These are phyloP conservation scores for Apocrypta bakeri DNA, from an alignment of 1,140 invertebrate genomes.

Conservation along the genomic window DNA sequence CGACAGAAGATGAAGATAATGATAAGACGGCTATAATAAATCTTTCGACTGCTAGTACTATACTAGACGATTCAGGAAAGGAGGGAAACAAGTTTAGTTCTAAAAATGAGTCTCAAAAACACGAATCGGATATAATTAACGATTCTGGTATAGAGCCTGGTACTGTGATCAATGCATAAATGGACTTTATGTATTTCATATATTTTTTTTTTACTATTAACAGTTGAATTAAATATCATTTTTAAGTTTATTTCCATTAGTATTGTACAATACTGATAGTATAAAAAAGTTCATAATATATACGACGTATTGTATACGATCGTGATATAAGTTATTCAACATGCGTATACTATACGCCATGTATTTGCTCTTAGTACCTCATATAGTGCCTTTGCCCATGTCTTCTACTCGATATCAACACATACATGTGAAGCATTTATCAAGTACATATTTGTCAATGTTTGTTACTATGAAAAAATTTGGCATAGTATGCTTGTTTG, in stretches of 20 bases:
- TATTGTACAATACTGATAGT: slow-evolving; percentile 44
- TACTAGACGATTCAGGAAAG: slow-evolving; percentile 42
- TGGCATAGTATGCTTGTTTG: too few relatives aligned
- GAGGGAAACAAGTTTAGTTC: slow-evolving; percentile 23
- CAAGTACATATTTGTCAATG: too few relatives aligned
- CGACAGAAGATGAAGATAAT: slow-evolving; percentile 41
- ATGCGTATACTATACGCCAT: too few relatives aligned
- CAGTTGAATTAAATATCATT: slow-evolving; percentile 22
- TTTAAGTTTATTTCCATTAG: slow-evolving; percentile 41
- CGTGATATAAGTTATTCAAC: too few relatives aligned
- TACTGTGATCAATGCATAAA: slow-evolving; percentile 43
- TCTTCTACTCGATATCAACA: too few relatives aligned
- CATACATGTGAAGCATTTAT: too few relatives aligned
- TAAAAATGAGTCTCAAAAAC: slow-evolving; percentile 42
- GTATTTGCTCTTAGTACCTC: too few relatives aligned
- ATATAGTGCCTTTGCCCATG: too few relatives aligned
- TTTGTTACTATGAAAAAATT: too few relatives aligned
- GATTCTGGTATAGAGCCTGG: slow-evolving; percentile 49
- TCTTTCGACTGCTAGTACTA: slow-evolving; percentile 34
- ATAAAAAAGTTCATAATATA: slow-evolving; percentile 26
- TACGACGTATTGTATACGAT: too few relatives aligned
- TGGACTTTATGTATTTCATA: slow-evolving; percentile 32
- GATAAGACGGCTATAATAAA: slow-evolving; percentile 42
- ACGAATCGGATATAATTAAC: slow-evolving; percentile 42
- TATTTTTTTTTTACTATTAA: slow-evolving; percentile 37